phyloP scores from a whole-genome alignment of 2,113 vertebrate species.

The Calidris pugnax region DNA sequence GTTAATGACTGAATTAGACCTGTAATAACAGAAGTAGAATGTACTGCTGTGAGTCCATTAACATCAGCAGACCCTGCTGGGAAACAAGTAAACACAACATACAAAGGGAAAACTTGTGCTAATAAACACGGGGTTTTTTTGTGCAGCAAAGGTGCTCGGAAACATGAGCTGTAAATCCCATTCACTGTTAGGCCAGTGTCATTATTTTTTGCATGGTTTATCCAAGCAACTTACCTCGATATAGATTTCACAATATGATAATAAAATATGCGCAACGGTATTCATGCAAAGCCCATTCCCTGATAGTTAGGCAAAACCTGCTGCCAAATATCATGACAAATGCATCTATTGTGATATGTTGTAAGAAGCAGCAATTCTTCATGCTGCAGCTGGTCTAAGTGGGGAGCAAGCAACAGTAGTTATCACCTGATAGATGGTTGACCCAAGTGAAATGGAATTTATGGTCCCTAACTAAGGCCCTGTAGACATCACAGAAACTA shows the following conservation, averaged over 20 bases:
- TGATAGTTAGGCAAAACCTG: neutral
- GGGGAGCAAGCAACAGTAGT: neutral
- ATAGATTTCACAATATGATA: neutral
- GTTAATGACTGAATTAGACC: constrained; percentile 99
- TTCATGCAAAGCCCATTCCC: neutral
- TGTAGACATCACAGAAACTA: neutral
- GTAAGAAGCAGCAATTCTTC: neutral
- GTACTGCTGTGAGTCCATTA: constrained; percentile 97
- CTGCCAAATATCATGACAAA: neutral
- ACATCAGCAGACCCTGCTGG: constrained; percentile 85
- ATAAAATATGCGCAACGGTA: neutral
- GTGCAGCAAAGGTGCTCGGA: constrained; percentile 74
- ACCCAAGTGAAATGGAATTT: constrained; percentile 26
- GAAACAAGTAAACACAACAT: constrained; percentile 83
- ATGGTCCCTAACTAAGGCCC: neutral
- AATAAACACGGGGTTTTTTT: constrained; percentile 52
- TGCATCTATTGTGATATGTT: fast-evolving
- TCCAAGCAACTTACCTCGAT: neutral
- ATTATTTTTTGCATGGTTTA: neutral
- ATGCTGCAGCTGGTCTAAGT: neutral
- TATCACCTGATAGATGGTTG: constrained; percentile 26
- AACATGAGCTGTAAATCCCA: constrained; percentile 28
- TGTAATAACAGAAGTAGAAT: constrained; percentile 90
- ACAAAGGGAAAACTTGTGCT: constrained; percentile 75
- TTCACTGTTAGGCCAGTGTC: neutral